Conservation (phyloP, 2,113 vertebrate species). For the Hucho hucho region DNA sequence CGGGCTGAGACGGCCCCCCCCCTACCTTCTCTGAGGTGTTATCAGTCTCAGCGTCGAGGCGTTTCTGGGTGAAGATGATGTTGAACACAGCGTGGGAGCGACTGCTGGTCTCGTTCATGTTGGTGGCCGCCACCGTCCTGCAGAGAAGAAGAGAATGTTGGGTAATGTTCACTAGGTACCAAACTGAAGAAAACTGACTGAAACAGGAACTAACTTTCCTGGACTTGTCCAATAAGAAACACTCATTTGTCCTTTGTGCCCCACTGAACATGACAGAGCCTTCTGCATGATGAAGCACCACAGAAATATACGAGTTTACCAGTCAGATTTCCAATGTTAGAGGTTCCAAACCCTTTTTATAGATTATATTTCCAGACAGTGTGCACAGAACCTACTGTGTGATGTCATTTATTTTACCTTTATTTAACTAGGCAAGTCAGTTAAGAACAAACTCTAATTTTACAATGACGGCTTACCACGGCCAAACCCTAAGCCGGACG, state of each 20-base stretch:
- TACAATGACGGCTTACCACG: too few species aligned
- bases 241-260: too few species aligned
- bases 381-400: not conserved
- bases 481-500: too few species aligned
- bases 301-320: too few species aligned
- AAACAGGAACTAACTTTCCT: not conserved
- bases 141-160: constrained; percentile 8
- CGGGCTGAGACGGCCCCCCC: not conserved
- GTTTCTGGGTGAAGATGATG: constrained; percentile 97
- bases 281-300: too few species aligned
- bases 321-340: too few species aligned
- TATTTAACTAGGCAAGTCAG: too few species aligned
- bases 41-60: constrained; percentile 80
- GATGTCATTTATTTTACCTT: not conserved
- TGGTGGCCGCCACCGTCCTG: constrained; percentile 97
- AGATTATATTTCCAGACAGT: not conserved
- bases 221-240: too few species aligned
- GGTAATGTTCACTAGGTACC: too few species aligned
- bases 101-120: constrained; percentile 99
- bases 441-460: too few species aligned
- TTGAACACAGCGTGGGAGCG: constrained; percentile 97
- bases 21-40: constrained; percentile 90
- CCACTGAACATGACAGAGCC: not conserved
- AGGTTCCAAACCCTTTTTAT: too few species aligned
- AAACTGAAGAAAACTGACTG: too few species aligned